These are phyloP conservation scores for Drymodes brunneopygia DNA, from an alignment of 2,113 vertebrate species.

Conservation along the genomic window DNA sequence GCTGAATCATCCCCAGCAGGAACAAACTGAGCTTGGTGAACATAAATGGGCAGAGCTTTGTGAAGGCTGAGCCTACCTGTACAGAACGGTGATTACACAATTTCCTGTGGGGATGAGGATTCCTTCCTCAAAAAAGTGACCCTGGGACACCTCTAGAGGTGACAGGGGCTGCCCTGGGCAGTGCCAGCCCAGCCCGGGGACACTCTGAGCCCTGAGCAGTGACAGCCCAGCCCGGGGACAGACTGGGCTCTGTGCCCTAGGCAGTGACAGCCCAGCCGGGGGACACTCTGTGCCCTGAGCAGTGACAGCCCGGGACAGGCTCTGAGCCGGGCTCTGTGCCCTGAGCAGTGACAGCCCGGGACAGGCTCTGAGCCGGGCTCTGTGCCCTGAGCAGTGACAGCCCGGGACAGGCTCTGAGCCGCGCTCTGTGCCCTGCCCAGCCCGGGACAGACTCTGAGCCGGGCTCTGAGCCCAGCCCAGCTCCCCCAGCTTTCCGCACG, in stretches of 20 bases:
- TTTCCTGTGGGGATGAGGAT: not conserved
- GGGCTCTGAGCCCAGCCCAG: not conserved
- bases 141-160: not conserved
- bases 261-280: not conserved
- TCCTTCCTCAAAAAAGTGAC: not conserved
- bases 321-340: too few relatives aligned
- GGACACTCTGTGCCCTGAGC: not conserved
- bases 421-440: not conserved
- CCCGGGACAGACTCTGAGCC: not conserved
- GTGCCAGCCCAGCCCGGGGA: not conserved
- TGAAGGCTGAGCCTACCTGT: not conserved
- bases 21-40: not conserved
- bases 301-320: too few relatives aligned
- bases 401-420: too few relatives aligned
- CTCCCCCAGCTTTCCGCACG: not conserved
- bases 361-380: not conserved
- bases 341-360: too few relatives aligned
- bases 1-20: not conserved
- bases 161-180: not conserved
- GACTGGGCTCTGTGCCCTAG: not conserved
- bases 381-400: not conserved
- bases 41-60: not conserved
- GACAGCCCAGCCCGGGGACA: too few relatives aligned
- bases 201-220: not conserved
- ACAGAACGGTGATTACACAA: not conserved